Percentiles rank a stretch among this genome's conserved stretches.
These are phyloP conservation scores for Lochmaea crataegi DNA, from an alignment of 2,888 invertebrate species.

Conservation along the genomic window DNA sequence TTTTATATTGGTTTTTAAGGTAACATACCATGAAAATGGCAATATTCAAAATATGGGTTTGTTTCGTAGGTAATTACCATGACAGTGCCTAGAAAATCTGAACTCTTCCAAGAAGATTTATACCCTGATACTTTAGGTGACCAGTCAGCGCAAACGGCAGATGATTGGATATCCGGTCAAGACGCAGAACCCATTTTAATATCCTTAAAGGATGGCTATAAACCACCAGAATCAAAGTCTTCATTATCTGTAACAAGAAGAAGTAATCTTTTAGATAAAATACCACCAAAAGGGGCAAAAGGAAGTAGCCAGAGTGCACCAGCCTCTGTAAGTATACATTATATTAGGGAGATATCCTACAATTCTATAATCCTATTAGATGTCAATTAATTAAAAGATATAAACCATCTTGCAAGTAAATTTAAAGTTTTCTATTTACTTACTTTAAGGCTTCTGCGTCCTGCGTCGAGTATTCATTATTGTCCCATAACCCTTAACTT, in stretches of 20 bases:
- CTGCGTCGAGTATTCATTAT: too few species aligned
- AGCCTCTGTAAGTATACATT: conserved; percentile 61
- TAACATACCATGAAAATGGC: too few species aligned
- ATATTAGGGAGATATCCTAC: not conserved
- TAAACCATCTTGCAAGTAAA: too few species aligned
- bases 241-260: conserved; percentile 77
- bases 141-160: conserved; percentile 87
- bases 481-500: too few species aligned
- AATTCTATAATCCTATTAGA: too few species aligned
- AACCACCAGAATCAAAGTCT: conserved; percentile 76
- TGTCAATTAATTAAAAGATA: too few species aligned
- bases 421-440: too few species aligned
- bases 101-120: conserved; percentile 96
- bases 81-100: conserved; percentile 98
- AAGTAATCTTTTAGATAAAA: conserved; percentile 86
- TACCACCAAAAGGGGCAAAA: conserved; percentile 65
- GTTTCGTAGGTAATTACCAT: conserved; percentile 82
- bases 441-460: too few species aligned
- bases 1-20: too few species aligned
- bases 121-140: conserved; percentile 96
- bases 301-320: conserved; percentile 45
- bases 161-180: conserved; percentile 91
- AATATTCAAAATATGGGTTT: too few species aligned
- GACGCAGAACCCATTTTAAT: conserved; percentile 92
- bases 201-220: conserved; percentile 86